Percentiles rank a stretch among this genome's conserved stretches.
Conservation (phyloP, 2,113 vertebrate genomes). For the Poeciliopsis turrubarensis region DNA sequence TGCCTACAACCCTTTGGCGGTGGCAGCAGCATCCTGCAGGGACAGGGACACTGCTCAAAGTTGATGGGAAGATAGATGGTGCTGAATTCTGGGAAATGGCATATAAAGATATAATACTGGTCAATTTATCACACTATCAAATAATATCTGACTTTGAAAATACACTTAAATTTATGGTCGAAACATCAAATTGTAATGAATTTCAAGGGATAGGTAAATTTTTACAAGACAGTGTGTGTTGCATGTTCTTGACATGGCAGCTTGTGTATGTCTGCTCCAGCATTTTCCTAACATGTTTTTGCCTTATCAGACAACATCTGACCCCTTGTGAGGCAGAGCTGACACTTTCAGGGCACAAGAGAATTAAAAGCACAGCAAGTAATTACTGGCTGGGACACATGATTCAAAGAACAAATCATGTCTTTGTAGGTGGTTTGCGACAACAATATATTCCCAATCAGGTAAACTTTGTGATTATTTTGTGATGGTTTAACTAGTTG, state of each 20-base stretch:
- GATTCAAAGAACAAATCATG: constrained; percentile 65
- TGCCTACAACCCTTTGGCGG: too few relatives aligned
- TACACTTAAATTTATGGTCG: background rate
- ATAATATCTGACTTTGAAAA: background rate
- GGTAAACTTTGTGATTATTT: constrained; percentile 61
- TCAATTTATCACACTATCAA: background rate
- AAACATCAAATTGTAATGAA: background rate
- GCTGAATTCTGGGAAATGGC: too few relatives aligned
- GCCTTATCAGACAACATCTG: constrained; percentile 79
- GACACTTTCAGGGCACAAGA: constrained; percentile 63
- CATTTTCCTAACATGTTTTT: constrained; percentile 2
- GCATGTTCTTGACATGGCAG: background rate
- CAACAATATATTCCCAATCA: constrained; percentile 60
- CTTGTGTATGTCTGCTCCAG: background rate
- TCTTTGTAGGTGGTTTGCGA: constrained; percentile 85
- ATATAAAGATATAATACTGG: too few relatives aligned
- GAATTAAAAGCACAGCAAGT: constrained; percentile 58
- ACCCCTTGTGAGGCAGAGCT: constrained; percentile 83
- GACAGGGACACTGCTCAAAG: too few relatives aligned
- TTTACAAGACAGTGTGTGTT: background rate
- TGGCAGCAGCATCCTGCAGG: too few relatives aligned
- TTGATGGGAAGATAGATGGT: background rate
- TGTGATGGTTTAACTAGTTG: background rate
- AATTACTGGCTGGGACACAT: constrained; percentile 66
- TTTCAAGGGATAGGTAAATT: background rate